Percentiles rank a stretch among this genome's conserved stretches.
These are phyloP conservation scores for Pteropus rufus DNA, from an alignment of 2,797 vertebrate genomes.

Conservation along the genomic window DNA sequence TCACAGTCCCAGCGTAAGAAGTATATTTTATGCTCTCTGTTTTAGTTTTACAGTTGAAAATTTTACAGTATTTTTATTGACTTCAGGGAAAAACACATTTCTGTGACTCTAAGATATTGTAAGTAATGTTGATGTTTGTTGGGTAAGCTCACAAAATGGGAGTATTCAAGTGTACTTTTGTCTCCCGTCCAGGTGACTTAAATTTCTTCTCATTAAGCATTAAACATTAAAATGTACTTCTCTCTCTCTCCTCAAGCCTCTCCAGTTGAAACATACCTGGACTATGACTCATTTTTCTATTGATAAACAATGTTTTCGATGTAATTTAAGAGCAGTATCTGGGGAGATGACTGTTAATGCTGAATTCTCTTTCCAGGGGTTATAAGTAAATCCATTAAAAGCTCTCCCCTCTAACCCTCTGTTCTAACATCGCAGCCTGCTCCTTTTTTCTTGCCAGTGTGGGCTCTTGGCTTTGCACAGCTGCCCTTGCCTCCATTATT, in stretches of 20 bases:
- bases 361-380: not conserved
- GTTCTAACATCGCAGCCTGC: constrained; percentile 30
- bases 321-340: not conserved
- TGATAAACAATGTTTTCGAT: not conserved
- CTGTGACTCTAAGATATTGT: not conserved
- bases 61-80: not conserved
- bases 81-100: not conserved
- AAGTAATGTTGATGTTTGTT: not conserved
- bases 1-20: constrained; percentile 98
- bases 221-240: not conserved
- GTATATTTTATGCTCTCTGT: constrained; percentile 52
- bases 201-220: not conserved
- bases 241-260: not conserved
- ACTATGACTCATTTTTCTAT: not conserved
- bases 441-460: constrained; percentile 45
- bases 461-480: constrained; percentile 58
- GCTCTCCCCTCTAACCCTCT: not conserved
- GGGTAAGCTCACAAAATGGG: not conserved
- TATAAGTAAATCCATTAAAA: not conserved
- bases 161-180: not conserved
- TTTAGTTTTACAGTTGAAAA: not conserved
- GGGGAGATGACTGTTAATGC: not conserved
- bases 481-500: constrained; percentile 63
- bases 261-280: not conserved
- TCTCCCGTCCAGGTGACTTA: not conserved